Base-by-base conservation (phyloP, 2,113 vertebrate genomes). In the Naja naja region DNA sequence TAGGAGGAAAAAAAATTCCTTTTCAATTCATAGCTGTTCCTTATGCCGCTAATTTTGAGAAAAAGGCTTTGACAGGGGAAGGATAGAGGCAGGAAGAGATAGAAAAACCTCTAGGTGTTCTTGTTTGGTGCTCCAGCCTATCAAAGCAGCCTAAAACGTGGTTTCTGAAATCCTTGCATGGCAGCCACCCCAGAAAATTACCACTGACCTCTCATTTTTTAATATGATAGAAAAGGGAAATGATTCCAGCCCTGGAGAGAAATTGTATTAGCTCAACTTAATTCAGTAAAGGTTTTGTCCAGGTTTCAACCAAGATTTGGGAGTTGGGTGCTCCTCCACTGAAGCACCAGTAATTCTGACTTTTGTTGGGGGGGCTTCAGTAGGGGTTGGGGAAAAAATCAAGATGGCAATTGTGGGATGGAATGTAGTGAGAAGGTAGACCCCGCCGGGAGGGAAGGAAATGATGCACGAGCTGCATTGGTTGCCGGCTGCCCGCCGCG, bases 1-100 rank as follows among this genome's bases (percentile, higher is more conserved):
- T 20, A 39, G 34, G 30, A 0, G 11, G 56, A 4, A 1, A 3
- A 1, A 1, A 20, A 8, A 39, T 0, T 20, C 34, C 18, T 81
- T 69, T 43, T 81, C 34, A 81, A 81, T 81, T 22, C 7, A 1
- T 43, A 81, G 6, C 7, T 22, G 3, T 81, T 43, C 23, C 34
- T 86, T 86, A 25, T 25, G 85, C 9, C 47, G 85, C 85, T 86
- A 47, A 47, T 45, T 81, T 43, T 39, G 74, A 81, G 20, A 81
- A 43, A 43, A 43, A 39, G 74, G 34, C 34, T 81, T 81, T 81
- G 22, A 81, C 3, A 22, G 43, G 18, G 7, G 8, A 81, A 81
- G n/a, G 69, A 22, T 20, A 18, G 34, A 39, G 34, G 18, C 2
- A 43, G 16, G 7, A 81, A 39, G 7, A 43, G 74, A 8, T 22